Evolutionary conservation across 2,113 vertebrate species (phyloP), one percentile per base, ranked within the genome.

Genomic region (Capra hircus): DNA sequence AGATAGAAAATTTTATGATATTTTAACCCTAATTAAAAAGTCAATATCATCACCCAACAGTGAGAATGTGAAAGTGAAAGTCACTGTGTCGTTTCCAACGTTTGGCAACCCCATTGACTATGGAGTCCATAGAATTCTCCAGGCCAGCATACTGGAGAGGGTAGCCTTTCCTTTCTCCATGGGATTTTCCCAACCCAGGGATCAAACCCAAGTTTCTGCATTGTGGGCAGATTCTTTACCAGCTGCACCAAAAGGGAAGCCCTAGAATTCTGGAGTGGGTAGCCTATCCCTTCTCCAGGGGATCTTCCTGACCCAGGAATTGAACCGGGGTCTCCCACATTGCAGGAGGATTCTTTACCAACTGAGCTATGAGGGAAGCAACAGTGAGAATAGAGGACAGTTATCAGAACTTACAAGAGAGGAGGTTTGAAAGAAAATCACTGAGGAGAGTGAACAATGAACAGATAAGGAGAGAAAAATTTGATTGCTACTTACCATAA

Each of bases 291-390:
- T 40, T 71, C n/a, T 71, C n/a, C 19, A 71, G 64, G n/a, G 19
- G 19, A 71, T 71, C 10, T 71, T 12, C 10, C 67, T 71, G n/a
- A 71, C n/a, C 67, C 67, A 71, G 67, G 19, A 36, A 67, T 67
- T 21, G 16, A 71, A 23, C n/a, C 0, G 0, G 2, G n/a, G n/a
- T 40, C n/a, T 36, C 17, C n/a, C 36, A 2, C 17, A 23, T 71
- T 71, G n/a, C n/a, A 71, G 19, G n/a, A 5, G 1, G n/a, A 71
- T 36, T 71, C n/a, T 71, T 71, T 36, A 36, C 9, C 64, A 71
- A n/a, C 8, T 67, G n/a, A 36, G 10, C 64, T 71, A 36, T 3
- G 36, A 33, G 10, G n/a, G 67, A 71, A 36, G 17, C 33, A 27
- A 86, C 36, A 77, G 21, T 81, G 1, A 67, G 27, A 71, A 21